phyloP scores from a whole-genome alignment of 2,888 invertebrate genomes.

The Polyommatus iphigenia region DNA sequence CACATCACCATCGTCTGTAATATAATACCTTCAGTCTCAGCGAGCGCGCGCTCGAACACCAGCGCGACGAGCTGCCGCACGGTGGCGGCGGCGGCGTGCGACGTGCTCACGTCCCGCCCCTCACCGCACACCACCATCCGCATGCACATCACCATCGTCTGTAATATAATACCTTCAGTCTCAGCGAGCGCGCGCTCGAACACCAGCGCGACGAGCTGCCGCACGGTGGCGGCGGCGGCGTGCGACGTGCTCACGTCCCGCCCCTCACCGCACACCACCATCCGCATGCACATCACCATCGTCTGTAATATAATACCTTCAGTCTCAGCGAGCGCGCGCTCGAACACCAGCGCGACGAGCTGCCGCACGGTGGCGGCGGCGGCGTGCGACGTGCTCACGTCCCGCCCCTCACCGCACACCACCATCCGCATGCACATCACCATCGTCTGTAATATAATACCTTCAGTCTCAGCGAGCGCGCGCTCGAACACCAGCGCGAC shows the following conservation, averaged over 20 bases:
- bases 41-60: conserved; percentile 92
- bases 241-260: conserved; percentile 90
- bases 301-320: conserved; percentile 54
- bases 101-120: conserved; percentile 87
- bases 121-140: conserved; percentile 97
- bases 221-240: conserved; percentile 98
- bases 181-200: conserved; percentile 92
- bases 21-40: conserved; percentile 78
- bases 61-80: conserved; percentile 96
- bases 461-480: conserved; percentile 85
- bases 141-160: conserved; percentile 96
- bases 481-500: conserved; percentile 95
- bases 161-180: conserved; percentile 60
- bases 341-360: conserved; percentile 94
- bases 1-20: conserved; percentile 94
- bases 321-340: conserved; percentile 89
- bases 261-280: conserved; percentile 96
- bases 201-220: conserved; percentile 95
- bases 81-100: conserved; percentile 98
- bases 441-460: conserved; percentile 66
- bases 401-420: conserved; percentile 91
- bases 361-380: conserved; percentile 99
- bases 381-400: conserved; percentile 93
- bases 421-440: conserved; percentile 98
- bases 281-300: conserved; percentile 96